phyloP scores from a whole-genome alignment of 2,113 vertebrate species.

The Ginglymostoma cirratum region DNA sequence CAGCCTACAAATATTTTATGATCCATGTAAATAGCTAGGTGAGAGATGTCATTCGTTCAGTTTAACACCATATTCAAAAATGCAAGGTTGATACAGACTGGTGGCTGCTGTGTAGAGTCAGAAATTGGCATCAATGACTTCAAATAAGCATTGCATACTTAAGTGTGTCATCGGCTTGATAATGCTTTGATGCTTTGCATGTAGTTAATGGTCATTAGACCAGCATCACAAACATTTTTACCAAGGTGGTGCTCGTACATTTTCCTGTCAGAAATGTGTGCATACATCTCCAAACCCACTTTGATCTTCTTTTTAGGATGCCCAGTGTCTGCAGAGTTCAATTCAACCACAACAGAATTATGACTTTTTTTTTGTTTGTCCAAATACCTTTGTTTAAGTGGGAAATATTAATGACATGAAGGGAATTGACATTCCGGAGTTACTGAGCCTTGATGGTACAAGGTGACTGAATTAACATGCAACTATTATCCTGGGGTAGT shows the following conservation, averaged over 20 bases:
- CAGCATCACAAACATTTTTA: background rate
- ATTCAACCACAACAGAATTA: background rate
- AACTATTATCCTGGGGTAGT: slow-evolving; percentile 11
- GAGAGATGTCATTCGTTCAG: background rate
- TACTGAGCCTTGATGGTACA: background rate
- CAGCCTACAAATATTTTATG: background rate
- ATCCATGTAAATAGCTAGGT: background rate
- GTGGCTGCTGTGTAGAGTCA: background rate
- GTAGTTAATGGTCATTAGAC: background rate
- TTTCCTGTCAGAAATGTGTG: background rate
- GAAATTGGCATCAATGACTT: background rate
- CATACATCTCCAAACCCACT: background rate
- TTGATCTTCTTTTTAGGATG: background rate
- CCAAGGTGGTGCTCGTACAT: background rate
- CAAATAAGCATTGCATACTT: background rate
- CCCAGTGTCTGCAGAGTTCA: too few species aligned
- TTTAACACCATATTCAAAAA: background rate
- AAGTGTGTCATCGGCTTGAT: too few species aligned
- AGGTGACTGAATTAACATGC: background rate
- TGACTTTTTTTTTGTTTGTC: background rate
- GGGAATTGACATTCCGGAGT: background rate
- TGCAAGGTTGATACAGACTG: background rate
- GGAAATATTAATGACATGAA: background rate
- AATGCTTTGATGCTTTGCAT: background rate
- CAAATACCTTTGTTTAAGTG: background rate